Conservation (phyloP, 2,113 vertebrate species). For the Gymnorhina tibicen region DNA sequence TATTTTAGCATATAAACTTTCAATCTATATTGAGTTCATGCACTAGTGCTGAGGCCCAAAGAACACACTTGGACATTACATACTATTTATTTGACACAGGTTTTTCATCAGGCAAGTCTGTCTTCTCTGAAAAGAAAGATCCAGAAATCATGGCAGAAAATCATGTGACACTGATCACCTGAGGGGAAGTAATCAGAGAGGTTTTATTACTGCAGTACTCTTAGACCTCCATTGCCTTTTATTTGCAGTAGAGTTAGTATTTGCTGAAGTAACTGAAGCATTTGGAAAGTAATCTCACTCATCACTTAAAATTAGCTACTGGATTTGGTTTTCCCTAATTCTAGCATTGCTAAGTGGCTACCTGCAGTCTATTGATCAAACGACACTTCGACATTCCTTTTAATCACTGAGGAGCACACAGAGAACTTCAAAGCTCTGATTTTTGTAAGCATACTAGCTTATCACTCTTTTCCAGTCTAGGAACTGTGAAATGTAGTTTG, state of each 20-base stretch:
- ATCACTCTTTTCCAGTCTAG: not conserved
- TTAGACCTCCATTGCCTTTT: not conserved
- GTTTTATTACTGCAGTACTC: not conserved
- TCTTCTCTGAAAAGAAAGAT: not conserved
- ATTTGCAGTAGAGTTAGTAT: not conserved
- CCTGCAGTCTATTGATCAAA: not conserved
- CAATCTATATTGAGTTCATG: not conserved
- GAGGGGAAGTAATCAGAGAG: not conserved
- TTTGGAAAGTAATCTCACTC: not conserved
- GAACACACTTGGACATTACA: not conserved
- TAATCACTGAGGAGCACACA: not conserved
- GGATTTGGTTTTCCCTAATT: not conserved
- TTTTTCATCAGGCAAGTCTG: not conserved
- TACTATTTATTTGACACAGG: not conserved
- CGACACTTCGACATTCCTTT: not conserved
- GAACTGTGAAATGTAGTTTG: not conserved
- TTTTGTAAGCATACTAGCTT: not conserved
- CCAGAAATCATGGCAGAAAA: not conserved
- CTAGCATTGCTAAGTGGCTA: not conserved
- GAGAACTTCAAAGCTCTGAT: not conserved
- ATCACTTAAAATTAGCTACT: not conserved
- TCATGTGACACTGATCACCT: not conserved
- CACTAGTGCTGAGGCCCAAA: not conserved
- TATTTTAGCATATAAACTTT: not conserved
- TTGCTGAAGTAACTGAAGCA: not conserved